These are phyloP conservation scores for Lutraria rhynchaena DNA, from an alignment of 1,140 invertebrate genomes.

Conservation along the genomic window DNA sequence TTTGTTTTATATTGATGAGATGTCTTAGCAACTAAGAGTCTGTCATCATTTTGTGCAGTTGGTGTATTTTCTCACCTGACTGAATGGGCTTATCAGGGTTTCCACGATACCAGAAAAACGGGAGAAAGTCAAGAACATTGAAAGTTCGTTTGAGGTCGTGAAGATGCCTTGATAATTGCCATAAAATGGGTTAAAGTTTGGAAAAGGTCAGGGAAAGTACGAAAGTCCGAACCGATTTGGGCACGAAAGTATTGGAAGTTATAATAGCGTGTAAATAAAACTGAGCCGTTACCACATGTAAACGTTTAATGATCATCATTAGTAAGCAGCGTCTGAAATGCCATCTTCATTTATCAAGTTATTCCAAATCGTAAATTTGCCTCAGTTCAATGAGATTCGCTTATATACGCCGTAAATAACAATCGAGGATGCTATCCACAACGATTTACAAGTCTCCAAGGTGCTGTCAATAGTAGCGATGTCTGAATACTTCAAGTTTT, in stretches of 20 bases:
- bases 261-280: not conserved
- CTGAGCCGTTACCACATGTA: not conserved
- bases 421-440: too few species aligned
- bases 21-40: too few species aligned
- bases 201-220: slow-evolving; percentile 19
- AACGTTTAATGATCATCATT: slow-evolving; percentile 2
- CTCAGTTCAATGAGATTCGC: not conserved
- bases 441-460: too few species aligned
- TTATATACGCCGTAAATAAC: not conserved
- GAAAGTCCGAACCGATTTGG: slow-evolving; percentile 27
- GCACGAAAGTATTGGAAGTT: slow-evolving; percentile 32
- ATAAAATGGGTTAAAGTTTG: too few species aligned
- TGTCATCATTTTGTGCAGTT: too few species aligned
- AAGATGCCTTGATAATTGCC: slow-evolving; percentile 9
- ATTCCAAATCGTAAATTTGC: not conserved
- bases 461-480: too few species aligned
- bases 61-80: too few species aligned
- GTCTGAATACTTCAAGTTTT: too few species aligned
- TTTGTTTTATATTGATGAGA: too few species aligned
- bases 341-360: not conserved
- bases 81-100: too few species aligned
- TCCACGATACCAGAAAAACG: slow-evolving; percentile 4
- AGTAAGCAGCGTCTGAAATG: not conserved
- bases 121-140: slow-evolving; percentile 6
- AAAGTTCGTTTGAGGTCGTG: not conserved